phyloP scores from a whole-genome alignment of 2,113 vertebrate species.

The Himantopus leucocephalus region DNA sequence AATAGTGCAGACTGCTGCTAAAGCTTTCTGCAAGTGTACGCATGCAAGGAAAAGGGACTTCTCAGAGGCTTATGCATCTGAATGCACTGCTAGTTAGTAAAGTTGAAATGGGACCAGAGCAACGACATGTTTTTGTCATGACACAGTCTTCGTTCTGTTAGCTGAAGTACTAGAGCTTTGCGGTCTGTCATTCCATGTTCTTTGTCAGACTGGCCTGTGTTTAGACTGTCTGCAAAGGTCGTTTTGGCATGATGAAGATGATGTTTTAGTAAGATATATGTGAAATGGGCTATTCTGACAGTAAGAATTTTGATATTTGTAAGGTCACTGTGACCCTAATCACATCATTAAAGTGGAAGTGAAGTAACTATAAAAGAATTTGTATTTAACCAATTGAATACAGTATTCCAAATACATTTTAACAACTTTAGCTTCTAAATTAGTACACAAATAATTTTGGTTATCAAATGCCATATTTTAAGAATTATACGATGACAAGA shows the following conservation, averaged over 20 bases:
- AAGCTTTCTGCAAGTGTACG: neutral
- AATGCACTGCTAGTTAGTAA: neutral
- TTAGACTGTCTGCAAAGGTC: neutral
- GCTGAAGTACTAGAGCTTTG: neutral
- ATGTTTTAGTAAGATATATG: neutral
- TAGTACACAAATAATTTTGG: neutral
- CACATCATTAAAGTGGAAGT: neutral
- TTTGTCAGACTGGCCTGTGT: neutral
- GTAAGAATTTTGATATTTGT: neutral
- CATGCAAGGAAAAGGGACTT: neutral
- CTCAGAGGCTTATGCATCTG: neutral
- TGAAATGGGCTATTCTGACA: neutral
- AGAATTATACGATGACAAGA: neutral
- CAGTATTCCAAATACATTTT: neutral
- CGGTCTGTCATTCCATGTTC: neutral
- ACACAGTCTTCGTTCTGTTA: neutral
- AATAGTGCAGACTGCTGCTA: neutral
- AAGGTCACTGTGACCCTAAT: neutral
- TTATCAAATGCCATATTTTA: neutral
- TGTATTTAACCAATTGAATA: neutral
- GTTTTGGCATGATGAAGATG: neutral
- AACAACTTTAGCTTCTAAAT: neutral
- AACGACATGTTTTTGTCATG: neutral
- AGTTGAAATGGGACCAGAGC: neutral
- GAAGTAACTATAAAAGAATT: neutral